Evolutionary conservation across 2,888 invertebrate species (phyloP), one percentile per base, ranked within the genome.

Genomic region (Pandemis cinnamomeana): DNA sequence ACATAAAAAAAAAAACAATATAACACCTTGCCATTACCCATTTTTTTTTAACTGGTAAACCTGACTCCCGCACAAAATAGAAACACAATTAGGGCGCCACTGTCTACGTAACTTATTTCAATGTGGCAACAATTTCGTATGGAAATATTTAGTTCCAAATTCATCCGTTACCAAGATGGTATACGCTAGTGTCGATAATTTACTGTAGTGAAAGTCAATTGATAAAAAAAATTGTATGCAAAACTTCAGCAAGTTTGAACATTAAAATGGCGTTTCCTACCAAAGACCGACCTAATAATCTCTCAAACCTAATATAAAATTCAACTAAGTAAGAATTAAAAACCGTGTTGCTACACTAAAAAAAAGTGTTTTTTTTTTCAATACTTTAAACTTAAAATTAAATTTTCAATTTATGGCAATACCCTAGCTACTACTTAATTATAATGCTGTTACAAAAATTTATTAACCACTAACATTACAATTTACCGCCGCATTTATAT

Each of bases 371-470:
- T 20, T 46, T 11, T 13, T 2, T 48, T 13, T 13, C 13, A 48
- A 10, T 48, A 48, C 46, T 46, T 4, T 11, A 46, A 11, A 10
- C 46, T 46, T 46, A 10, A 10, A 11, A 46, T 10, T 15, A n/a
- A 55, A 15, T 20, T 20, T 20, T 55, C 7, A n/a, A 20, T n/a
- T 51, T 58, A 58, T 58, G 58, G 58, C 58, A 58, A 36, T 11
- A 36, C 27, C 27, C 58, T 66, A 71, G 7, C 41, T 71, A 71
- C 5, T 55, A 20, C 20, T 20, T 20, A n/a, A 55, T 58, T n/a
- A 55, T 41, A 36, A 58, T 27, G 58, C 13, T 8, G 15, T 48
- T 66, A 13, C 5, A 71, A 71, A 67, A 71, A 71, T 71, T 71
- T 71, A 71, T 48, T 71, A 7, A 8, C 55, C 8, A 20, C 20